Conservation (phyloP, 2,888 invertebrate species). For the Nebria brevicollis region DNA sequence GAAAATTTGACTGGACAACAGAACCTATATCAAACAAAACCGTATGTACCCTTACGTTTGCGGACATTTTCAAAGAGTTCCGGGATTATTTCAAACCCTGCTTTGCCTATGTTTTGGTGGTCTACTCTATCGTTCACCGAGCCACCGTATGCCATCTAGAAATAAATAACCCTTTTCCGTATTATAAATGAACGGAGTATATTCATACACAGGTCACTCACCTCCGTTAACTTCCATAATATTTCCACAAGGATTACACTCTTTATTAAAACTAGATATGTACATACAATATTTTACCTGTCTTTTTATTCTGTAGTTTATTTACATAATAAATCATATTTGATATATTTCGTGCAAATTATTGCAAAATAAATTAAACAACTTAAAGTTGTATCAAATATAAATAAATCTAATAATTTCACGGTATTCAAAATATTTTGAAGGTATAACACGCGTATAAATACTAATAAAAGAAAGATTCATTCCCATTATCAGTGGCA, state of each 20-base stretch:
- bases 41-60: background rate
- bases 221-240: background rate
- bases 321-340: no score
- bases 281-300: no score
- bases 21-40: conserved; percentile 40
- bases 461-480: background rate
- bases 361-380: no score
- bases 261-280: background rate
- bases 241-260: background rate
- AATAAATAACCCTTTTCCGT: background rate
- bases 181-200: background rate
- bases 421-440: background rate
- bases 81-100: background rate
- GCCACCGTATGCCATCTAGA: background rate
- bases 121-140: background rate
- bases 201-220: background rate
- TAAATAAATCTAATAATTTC: background rate
- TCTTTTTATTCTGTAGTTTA: no score
- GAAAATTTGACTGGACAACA: conserved; percentile 47
- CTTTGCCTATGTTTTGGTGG: background rate
- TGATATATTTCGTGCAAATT: no score
- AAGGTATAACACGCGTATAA: background rate
- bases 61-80: background rate
- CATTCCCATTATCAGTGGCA: background rate
- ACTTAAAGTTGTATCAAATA: background rate